These are phyloP conservation scores for Psilopsiagon aurifrons DNA, from an alignment of 2,113 vertebrate species.

Conservation along the genomic window DNA sequence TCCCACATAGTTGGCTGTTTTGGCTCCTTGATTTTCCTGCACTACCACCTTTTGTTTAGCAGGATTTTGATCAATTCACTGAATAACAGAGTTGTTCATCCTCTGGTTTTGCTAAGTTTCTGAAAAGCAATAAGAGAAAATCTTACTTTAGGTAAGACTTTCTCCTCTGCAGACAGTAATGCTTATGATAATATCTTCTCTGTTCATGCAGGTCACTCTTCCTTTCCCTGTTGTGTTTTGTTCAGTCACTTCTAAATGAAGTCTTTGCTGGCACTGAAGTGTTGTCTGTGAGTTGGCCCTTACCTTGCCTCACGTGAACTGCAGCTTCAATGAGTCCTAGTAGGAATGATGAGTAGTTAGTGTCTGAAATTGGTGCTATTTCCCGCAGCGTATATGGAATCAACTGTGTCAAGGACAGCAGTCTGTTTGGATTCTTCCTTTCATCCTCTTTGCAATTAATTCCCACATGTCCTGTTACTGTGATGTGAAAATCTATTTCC, in stretches of 20 bases:
- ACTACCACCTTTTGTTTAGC: too few relatives aligned
- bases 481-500: background rate
- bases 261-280: too few relatives aligned
- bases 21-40: background rate
- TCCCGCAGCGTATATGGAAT: background rate
- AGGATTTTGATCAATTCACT: background rate
- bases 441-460: background rate
- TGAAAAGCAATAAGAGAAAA: background rate
- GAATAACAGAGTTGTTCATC: background rate
- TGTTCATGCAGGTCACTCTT: background rate
- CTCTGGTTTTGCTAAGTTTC: background rate
- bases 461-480: background rate
- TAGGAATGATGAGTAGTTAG: background rate
- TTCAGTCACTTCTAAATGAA: background rate
- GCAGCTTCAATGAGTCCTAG: background rate
- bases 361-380: background rate
- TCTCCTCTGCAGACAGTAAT: background rate
- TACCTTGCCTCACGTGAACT: background rate
- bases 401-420: background rate
- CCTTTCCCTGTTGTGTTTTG: background rate
- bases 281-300: background rate
- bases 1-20: fast-evolving
- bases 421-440: background rate
- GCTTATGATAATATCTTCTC: background rate
- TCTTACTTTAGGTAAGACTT: too few relatives aligned